Percentiles rank a stretch among this genome's conserved stretches.
Evolutionary conservation across 2,113 vertebrate genomes (phyloP).

Genomic region (Ctenodactylus gundi): DNA sequence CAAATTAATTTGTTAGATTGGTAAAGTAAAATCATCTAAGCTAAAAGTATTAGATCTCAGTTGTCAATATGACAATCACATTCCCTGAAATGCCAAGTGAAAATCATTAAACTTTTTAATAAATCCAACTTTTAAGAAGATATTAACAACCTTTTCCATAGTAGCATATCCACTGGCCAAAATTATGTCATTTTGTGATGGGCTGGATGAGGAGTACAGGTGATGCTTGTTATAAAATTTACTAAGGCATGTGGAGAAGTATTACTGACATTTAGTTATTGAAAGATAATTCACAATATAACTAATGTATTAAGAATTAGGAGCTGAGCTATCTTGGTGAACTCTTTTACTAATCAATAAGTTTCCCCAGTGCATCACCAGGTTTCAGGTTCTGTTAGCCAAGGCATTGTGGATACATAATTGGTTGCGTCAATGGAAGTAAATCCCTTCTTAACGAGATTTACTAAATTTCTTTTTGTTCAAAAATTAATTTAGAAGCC

Average conservation of each 20-base stretch:
- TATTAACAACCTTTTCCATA: background rate
- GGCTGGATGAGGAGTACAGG: background rate
- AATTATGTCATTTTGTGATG: slow-evolving; percentile 9
- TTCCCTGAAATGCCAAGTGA: slow-evolving; percentile 16
- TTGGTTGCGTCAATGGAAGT: background rate
- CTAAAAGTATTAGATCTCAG: slow-evolving; percentile 48
- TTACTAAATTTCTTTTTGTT: background rate
- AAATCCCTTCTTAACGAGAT: background rate
- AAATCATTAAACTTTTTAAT: background rate
- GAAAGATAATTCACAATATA: slow-evolving; percentile 20
- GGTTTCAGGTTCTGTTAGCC: background rate
- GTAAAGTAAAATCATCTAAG: slow-evolving; percentile 68
- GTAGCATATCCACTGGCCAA: background rate
- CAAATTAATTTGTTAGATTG: slow-evolving; percentile 66
- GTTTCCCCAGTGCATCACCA: background rate
- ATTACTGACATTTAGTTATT: slow-evolving; percentile 30
- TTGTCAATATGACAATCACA: slow-evolving; percentile 54
- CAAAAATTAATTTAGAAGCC: slow-evolving; percentile 50
- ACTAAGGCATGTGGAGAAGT: background rate
- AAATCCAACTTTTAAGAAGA: slow-evolving; percentile 57
- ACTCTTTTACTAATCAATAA: background rate
- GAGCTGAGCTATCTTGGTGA: slow-evolving; percentile 11
- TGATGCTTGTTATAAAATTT: background rate
- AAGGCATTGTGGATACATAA: background rate
- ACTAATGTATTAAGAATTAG: slow-evolving; percentile 29